Evolutionary conservation across 2,797 vertebrate species (phyloP), one percentile per base, ranked within the genome.

Genomic region (Pseudotriccus pelzelni): DNA sequence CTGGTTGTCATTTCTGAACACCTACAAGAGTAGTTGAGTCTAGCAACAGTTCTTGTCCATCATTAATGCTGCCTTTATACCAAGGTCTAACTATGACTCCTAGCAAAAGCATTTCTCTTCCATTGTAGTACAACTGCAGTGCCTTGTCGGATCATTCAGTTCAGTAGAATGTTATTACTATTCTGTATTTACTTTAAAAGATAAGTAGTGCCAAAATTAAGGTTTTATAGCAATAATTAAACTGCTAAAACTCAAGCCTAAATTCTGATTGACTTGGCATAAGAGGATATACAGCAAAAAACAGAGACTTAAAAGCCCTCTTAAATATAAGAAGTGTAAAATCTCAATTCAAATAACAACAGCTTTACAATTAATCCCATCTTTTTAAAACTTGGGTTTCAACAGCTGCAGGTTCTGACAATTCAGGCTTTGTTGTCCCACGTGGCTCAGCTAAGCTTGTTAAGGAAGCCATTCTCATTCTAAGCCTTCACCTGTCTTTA

Each of bases 321-420:
- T 87, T 82, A 90, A 87, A 89, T 66, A 63, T 32, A 91, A 75
- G 36, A 67, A 85, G 46, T 58, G 23, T 59, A 84, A 94, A 95
- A 95, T 80, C 76, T 91, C 73, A 94, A 39, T 73, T 74, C 67
- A 94, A 93, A 81, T 88, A 94, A 93, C 73, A 97, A 86, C 64
- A 83, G 88, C 75, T 88, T 94, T 91, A 66, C n/a, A 94, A 93
- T 84, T 95, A 97, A 96, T 96, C 79, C 62, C 20, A 62, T 73
- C 36, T 75, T 89, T 88, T 95, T 72, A 90, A 90, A 94, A 7
- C 3, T 13, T 11, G 70, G 12, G 24, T 89, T 96, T 90, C 52
- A 89, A 67, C 7, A 96, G 72, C 34, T 83, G n/a, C 50, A 81
- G 4, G 1, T 85, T 90, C 86, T 94, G 63, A 89, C 50, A 92